phyloP scores from a whole-genome alignment of 2,113 vertebrate species.

The Hippoglossus stenolepis region DNA sequence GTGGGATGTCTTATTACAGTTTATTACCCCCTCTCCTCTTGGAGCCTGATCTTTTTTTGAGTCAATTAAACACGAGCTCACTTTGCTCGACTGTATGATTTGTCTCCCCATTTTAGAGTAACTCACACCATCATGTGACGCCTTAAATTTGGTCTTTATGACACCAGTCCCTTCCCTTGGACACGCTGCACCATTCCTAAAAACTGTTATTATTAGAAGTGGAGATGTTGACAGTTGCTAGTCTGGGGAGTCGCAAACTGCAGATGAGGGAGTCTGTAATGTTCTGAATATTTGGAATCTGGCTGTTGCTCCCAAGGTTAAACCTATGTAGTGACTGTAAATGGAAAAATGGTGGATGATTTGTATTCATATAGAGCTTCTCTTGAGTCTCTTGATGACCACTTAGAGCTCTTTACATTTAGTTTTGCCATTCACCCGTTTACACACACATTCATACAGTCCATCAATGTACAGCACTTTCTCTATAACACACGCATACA shows the following conservation, averaged over 20 bases:
- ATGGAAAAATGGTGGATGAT: no score
- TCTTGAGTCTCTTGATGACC: no score
- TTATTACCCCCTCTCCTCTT: neutral
- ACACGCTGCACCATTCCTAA: slow-evolving; percentile 10
- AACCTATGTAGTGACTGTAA: slow-evolving; percentile 19
- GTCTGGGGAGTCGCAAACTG: slow-evolving; percentile 20
- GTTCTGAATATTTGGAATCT: neutral
- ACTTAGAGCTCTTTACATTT: no score
- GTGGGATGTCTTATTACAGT: neutral
- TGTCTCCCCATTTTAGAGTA: slow-evolving; percentile 45
- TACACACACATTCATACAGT: no score
- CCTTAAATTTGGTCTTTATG: slow-evolving; percentile 51
- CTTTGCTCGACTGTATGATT: slow-evolving; percentile 34
- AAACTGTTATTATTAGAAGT: slow-evolving; percentile 14
- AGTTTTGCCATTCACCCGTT: no score
- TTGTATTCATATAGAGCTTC: no score
- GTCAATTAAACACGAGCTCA: slow-evolving; percentile 54
- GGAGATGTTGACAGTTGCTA: slow-evolving; percentile 30
- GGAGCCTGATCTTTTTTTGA: slow-evolving; percentile 43
- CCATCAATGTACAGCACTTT: no score
- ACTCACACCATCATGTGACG: slow-evolving; percentile 55
- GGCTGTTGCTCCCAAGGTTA: neutral
- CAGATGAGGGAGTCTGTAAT: slow-evolving; percentile 30
- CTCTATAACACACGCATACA: no score
- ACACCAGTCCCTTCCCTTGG: slow-evolving; percentile 5